phyloP scores from a whole-genome alignment of 2,888 invertebrate genomes.

The Oscheius sp. region DNA sequence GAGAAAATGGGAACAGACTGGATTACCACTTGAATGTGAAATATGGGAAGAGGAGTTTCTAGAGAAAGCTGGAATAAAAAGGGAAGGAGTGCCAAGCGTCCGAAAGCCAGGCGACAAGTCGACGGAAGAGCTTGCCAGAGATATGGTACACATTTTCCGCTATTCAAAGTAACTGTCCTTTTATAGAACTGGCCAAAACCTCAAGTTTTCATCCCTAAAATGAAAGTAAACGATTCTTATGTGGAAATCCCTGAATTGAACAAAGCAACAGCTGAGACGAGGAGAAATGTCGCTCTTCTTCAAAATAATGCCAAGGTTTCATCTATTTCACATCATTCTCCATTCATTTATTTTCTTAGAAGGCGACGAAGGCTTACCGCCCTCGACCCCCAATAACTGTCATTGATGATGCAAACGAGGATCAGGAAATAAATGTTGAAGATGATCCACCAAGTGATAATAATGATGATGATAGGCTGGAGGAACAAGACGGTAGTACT shows the following conservation, averaged over 20 bases:
- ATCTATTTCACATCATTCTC: too few species aligned
- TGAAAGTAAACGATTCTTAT: constrained; percentile 41
- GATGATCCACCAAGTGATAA: too few species aligned
- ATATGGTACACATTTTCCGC: constrained; percentile 22
- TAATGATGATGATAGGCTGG: too few species aligned
- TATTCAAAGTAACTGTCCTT: background rate
- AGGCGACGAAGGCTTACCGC: too few species aligned
- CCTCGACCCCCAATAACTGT: too few species aligned
- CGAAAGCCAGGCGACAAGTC: constrained; percentile 39
- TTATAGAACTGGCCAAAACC: constrained; percentile 54
- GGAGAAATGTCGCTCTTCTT: constrained; percentile 6
- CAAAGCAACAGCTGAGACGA: constrained; percentile 17
- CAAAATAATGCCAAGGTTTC: background rate
- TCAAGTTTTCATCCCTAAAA: constrained; percentile 49
- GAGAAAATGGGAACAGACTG: constrained; percentile 47
- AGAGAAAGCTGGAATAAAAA: constrained; percentile 49
- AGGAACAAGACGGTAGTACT: too few species aligned
- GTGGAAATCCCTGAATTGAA: constrained; percentile 32
- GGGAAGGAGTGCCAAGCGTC: constrained; percentile 41
- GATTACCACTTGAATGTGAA: constrained; percentile 49
- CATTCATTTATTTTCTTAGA: too few species aligned
- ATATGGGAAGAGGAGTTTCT: constrained; percentile 61
- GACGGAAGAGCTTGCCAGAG: constrained; percentile 50
- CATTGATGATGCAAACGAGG: too few species aligned
- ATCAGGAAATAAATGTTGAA: too few species aligned